Conservation (phyloP, 2,888 invertebrate species). For the Meliscaeva auricollis region DNA sequence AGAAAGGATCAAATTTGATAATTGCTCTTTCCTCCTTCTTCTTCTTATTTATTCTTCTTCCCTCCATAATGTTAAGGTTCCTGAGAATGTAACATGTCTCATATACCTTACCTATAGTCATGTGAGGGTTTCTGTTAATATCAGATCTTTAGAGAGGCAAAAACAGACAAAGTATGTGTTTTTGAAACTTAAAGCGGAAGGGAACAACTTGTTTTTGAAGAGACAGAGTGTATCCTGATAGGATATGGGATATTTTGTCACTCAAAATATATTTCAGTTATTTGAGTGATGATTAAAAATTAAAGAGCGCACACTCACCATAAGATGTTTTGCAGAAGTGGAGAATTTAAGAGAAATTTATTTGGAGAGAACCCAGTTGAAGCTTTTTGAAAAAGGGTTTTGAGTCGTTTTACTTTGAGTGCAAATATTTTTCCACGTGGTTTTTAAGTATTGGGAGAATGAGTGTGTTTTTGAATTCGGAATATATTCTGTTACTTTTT, state of each 20-base stretch:
- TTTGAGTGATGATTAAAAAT: background rate
- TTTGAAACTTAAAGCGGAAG: constrained; percentile 19
- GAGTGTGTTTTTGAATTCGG: background rate
- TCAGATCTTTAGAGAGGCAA: background rate
- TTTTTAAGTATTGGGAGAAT: background rate
- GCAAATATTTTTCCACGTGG: constrained; percentile 27
- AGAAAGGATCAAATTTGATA: constrained; percentile 73
- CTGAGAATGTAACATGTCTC: constrained; percentile 8
- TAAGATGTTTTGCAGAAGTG: constrained; percentile 32
- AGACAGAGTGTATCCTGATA: constrained; percentile 9
- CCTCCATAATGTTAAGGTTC: too few relatives aligned
- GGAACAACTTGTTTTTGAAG: constrained; percentile 34
- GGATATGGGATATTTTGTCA: constrained; percentile 7
- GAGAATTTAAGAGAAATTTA: constrained; percentile 47
- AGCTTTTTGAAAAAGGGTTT: constrained; percentile 1
- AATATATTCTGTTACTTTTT: constrained; percentile 7
- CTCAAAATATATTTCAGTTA: constrained; percentile 14
- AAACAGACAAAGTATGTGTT: background rate
- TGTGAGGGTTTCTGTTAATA: constrained; percentile 9
- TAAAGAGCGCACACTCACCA: constrained; percentile 55
- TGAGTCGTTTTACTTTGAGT: constrained; percentile 18
- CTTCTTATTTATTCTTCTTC: background rate
- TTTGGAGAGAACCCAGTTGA: background rate
- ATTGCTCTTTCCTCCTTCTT: constrained; percentile 48
- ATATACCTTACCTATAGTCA: constrained; percentile 3